Percentiles rank a stretch among this genome's conserved stretches.
Evolutionary conservation across 2,113 vertebrate genomes (phyloP).

Genomic region (Desmodus rotundus): DNA sequence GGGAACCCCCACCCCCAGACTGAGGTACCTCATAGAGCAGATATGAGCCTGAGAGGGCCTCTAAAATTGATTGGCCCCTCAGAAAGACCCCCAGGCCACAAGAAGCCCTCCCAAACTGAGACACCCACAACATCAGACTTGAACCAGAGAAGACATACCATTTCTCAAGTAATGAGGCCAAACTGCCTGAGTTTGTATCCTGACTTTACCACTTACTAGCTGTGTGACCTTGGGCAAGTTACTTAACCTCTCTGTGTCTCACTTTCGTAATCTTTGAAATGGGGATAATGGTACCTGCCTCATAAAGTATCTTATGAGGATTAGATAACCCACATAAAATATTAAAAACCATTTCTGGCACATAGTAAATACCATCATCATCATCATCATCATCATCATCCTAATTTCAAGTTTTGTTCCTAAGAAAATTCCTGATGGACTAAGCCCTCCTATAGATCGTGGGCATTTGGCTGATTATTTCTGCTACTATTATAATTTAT

Average conservation of each 20-base stretch:
- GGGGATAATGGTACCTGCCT: background rate
- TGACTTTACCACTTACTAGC: background rate
- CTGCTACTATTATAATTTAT: background rate
- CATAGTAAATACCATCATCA: too few species aligned
- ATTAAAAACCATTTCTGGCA: background rate
- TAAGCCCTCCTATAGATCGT: background rate
- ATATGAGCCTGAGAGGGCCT: background rate
- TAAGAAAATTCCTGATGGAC: background rate
- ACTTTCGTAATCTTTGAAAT: background rate
- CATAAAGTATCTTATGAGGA: background rate
- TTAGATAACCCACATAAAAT: background rate
- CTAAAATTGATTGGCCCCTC: background rate
- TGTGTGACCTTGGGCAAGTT: background rate
- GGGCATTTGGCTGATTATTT: background rate
- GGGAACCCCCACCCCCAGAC: background rate
- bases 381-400: too few species aligned
- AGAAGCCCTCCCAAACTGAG: background rate
- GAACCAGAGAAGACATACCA: background rate
- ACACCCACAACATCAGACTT: background rate
- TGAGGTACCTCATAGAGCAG: background rate
- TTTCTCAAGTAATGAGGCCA: background rate
- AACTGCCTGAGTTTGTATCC: background rate
- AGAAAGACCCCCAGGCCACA: background rate
- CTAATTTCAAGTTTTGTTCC: background rate
- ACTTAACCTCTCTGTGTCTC: slow-evolving; percentile 17